Evolutionary conservation across 2,888 invertebrate genomes (phyloP), one percentile per base, ranked within the genome.

Genomic region (Trissolcus japonicus): DNA sequence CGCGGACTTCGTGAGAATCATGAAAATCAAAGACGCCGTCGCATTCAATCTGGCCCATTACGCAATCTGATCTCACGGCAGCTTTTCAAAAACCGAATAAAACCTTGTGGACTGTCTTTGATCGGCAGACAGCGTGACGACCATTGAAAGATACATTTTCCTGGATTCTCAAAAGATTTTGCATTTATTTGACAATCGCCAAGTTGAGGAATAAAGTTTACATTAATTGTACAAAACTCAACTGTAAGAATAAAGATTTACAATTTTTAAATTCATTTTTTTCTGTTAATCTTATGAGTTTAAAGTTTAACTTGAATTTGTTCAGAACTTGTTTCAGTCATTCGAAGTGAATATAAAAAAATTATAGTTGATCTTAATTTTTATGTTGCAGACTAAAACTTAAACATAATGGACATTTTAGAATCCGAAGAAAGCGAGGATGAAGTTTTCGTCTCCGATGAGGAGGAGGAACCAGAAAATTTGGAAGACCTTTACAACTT

Each of bases 1-100:
- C 77, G 80, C 75, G 82, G 80, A 77, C 81, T 81, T 81, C 87
- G 87, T 87, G 87, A 87, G 88, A 88, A 88, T 83, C 71, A 79
- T 11, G 68, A 66, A 79, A 83, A 80, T 87, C 87, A 88, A 88
- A 88, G 86, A 81, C 51, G 82, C 87, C 86, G 86, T 82, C 82
- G 69, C 81, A 85, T 86, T 86, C 85, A 86, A 80, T 83, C 83
- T 62, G 80, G 71, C 82, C 86, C 83, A 87, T 88, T 87, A 85
- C 87, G 85, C 83, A 86, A 87, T 82, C 80, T 80, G 83, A 84
- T 84, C 83, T 85, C 84, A 82, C 84, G 76, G 77, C 74, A 63
- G 61, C 51, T 76, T 65, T 79, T 75, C 76, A 72, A 69, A 76
- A 78, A 61, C 14, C 53, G 76, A 68, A 61, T 61, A 74, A 78